Evolutionary conservation across 2,888 invertebrate genomes (phyloP), one percentile per base, ranked within the genome.

Genomic region (Scaeva pyrastri): DNA sequence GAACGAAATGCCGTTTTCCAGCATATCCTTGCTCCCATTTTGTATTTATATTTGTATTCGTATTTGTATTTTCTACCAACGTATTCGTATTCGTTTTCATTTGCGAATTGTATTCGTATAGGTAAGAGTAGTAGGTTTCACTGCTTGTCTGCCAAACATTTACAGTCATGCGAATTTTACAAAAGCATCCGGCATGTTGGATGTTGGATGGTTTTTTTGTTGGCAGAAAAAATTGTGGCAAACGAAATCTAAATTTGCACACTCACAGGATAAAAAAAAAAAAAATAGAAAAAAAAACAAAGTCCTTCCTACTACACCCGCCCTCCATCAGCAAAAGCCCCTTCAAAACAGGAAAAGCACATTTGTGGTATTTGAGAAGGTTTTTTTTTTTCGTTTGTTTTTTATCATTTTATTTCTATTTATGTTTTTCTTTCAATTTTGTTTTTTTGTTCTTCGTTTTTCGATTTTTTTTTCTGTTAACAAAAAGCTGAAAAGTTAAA

Each of bases 11-110:
- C 43, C 48, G 50, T 77, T 77, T 77, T 68, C 52, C 64, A 56
- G 52, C 60, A 60, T 60, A 72, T 82, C 77, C 72, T 82, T 82
- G 82, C 45, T 72, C 82, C 39, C 64, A 66, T 82, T 82, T 66
- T 36, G 5, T 31, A 31, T 36, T 48, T 19, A 8, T 64, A 62
- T 56, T 31, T 26, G 45, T 10, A 5, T 5, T 31, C 31, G 31
- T 31, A 31, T n/a, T n/a, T n/a, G n/a, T n/a, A n/a, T n/a, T n/a
- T n/a, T n/a, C n/a, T n/a, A n/a, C n/a, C n/a, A n/a, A n/a, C n/a
- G n/a, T n/a, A n/a, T n/a, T n/a, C n/a, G n/a, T n/a, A n/a, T n/a
- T n/a, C n/a, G n/a, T n/a, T n/a, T n/a, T n/a, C n/a, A n/a, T n/a
- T n/a, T n/a, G n/a, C n/a, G n/a, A n/a, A n/a, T n/a, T n/a, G n/a